These are phyloP conservation scores for Ectemnius cavifrons DNA, from an alignment of 2,888 invertebrate genomes.

Conservation along the genomic window DNA sequence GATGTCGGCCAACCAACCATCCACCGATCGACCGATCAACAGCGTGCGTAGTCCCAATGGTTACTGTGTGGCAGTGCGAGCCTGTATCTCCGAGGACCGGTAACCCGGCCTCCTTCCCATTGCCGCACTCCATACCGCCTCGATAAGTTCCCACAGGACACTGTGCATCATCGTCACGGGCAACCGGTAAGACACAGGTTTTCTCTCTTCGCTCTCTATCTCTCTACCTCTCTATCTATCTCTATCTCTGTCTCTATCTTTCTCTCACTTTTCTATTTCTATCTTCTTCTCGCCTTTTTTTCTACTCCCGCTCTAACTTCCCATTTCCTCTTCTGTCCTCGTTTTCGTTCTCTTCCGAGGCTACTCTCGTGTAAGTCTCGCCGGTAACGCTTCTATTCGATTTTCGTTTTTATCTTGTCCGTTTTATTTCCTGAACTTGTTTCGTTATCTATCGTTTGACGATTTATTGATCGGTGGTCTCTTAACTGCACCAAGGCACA, in stretches of 20 bases:
- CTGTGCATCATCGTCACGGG: slow-evolving; percentile 73
- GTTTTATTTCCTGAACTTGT: too few relatives aligned
- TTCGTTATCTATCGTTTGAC: too few relatives aligned
- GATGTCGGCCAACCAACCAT: slow-evolving; percentile 58
- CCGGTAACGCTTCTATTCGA: too few relatives aligned
- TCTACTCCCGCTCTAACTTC: slow-evolving; percentile 3
- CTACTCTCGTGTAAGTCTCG: too few relatives aligned
- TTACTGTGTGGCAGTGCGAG: slow-evolving; percentile 78
- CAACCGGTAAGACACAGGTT: slow-evolving; percentile 74
- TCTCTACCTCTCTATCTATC: slow-evolving; percentile 17
- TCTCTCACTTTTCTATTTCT: slow-evolving; percentile 19
- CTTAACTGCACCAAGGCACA: too few relatives aligned
- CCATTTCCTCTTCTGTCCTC: background rate
- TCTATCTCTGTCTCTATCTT: background rate
- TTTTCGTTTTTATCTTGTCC: too few relatives aligned
- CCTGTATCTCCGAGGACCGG: slow-evolving; percentile 78
- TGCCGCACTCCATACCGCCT: slow-evolving; percentile 77
- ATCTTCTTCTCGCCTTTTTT: slow-evolving; percentile 11
- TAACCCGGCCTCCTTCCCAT: slow-evolving; percentile 77
- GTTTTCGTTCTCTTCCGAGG: background rate
- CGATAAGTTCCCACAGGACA: slow-evolving; percentile 76
- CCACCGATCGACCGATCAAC: slow-evolving; percentile 65
- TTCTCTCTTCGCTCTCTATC: slow-evolving; percentile 47
- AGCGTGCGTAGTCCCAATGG: slow-evolving; percentile 77
- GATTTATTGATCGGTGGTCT: too few relatives aligned